Evolutionary conservation across 2,888 invertebrate species (phyloP).

Genomic region (Acutogordius australiensis): DNA sequence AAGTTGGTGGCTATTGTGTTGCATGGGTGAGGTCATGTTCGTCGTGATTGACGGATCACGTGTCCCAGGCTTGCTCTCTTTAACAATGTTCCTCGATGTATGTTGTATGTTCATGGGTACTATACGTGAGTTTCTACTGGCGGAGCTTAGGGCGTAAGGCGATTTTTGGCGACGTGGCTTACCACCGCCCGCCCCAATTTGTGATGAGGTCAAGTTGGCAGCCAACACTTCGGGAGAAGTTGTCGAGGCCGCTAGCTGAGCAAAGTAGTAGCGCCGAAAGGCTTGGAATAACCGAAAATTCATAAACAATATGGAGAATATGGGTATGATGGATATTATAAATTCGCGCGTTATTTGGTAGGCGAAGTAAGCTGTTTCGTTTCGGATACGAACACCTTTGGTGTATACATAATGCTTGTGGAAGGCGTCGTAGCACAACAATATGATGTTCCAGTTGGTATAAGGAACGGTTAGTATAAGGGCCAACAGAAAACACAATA

Average conservation of each 20-base stretch:
- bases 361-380: neutral
- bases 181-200: too few relatives aligned
- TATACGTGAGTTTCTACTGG: neutral
- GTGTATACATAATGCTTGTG: neutral
- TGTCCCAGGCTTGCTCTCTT: neutral
- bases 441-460: neutral
- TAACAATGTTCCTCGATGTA: neutral
- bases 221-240: too few relatives aligned
- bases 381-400: neutral
- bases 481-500: neutral
- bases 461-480: neutral
- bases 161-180: too few relatives aligned
- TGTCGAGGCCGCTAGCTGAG: neutral
- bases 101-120: neutral
- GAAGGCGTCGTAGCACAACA: neutral
- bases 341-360: neutral
- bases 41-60: neutral
- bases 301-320: neutral
- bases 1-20: too few relatives aligned
- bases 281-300: neutral
- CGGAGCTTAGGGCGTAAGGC: too few relatives aligned
- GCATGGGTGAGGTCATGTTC: too few relatives aligned
- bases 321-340: neutral
- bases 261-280: neutral
- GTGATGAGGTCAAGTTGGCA: too few relatives aligned